A percentile compares a stretch with the other conserved stretches of the same genome.
phyloP scores from a whole-genome alignment of 1,140 invertebrate species.

The Eriocheir sinensis region DNA sequence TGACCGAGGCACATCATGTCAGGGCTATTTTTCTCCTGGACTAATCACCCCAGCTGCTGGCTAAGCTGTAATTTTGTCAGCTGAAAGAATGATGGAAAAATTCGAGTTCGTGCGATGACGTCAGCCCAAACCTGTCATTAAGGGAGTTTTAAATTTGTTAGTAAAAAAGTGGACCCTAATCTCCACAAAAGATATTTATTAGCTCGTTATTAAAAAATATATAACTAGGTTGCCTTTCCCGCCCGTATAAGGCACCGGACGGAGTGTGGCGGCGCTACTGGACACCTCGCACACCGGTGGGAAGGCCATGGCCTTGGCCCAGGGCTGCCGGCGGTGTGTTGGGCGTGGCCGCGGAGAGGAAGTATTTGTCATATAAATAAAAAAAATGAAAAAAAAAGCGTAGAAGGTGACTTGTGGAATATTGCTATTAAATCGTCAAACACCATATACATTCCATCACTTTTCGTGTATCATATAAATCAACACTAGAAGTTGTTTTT shows the following conservation, averaged over 20 bases:
- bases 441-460: too few relatives aligned
- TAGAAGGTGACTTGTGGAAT: too few relatives aligned
- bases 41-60: constrained; percentile 58
- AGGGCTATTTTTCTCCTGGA: constrained; percentile 37
- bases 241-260: background rate
- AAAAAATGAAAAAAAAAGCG: too few relatives aligned
- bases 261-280: background rate
- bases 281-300: background rate
- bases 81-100: constrained; percentile 42
- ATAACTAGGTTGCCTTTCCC: background rate
- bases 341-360: background rate
- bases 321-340: background rate
- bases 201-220: background rate
- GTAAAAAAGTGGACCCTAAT: background rate
- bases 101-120: constrained; percentile 53
- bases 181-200: background rate
- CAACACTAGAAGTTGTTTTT: too few relatives aligned
- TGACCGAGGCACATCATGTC: constrained; percentile 55
- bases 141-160: constrained; percentile 36
- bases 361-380: too few relatives aligned
- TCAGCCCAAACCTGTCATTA: constrained; percentile 60
- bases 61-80: constrained; percentile 59
- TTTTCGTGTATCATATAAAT: too few relatives aligned
- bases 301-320: background rate
- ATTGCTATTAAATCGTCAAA: too few relatives aligned